Conservation (phyloP, 2,888 invertebrate genomes). For the Lepeophtheirus nordmannii region DNA sequence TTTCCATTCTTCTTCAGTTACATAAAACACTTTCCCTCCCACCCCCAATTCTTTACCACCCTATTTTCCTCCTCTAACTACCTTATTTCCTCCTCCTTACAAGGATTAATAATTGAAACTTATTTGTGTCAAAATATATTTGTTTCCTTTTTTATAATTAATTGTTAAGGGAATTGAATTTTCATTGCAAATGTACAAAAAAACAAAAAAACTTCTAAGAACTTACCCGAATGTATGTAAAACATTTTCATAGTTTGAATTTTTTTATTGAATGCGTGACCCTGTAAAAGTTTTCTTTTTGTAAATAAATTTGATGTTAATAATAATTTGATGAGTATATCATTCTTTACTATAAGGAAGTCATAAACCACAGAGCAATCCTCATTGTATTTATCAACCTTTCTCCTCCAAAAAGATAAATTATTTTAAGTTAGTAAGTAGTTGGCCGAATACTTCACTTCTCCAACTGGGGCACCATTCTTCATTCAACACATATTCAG, state of each 20-base stretch:
- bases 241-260: not conserved
- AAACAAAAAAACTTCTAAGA: not conserved
- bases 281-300: not conserved
- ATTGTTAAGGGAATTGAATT: not conserved
- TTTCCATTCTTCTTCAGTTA: too few species aligned
- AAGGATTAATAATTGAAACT: not conserved
- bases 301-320: conserved; percentile 5
- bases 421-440: too few species aligned
- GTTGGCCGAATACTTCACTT: too few species aligned
- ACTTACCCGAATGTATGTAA: not conserved
- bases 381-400: too few species aligned
- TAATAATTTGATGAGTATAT: too few species aligned
- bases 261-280: not conserved
- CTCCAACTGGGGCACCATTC: too few species aligned
- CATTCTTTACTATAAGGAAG: too few species aligned
- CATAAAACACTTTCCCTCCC: not conserved
- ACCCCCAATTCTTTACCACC: not conserved
- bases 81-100: not conserved
- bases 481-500: too few species aligned
- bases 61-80: not conserved
- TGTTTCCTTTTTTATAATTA: not conserved
- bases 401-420: too few species aligned
- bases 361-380: too few species aligned
- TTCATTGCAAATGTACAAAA: not conserved
- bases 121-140: conserved; percentile 7